A percentile compares a stretch with the other conserved stretches of the same genome.
phyloP scores from a whole-genome alignment of 1,140 invertebrate species.

The Gonatopus flavifemur region DNA sequence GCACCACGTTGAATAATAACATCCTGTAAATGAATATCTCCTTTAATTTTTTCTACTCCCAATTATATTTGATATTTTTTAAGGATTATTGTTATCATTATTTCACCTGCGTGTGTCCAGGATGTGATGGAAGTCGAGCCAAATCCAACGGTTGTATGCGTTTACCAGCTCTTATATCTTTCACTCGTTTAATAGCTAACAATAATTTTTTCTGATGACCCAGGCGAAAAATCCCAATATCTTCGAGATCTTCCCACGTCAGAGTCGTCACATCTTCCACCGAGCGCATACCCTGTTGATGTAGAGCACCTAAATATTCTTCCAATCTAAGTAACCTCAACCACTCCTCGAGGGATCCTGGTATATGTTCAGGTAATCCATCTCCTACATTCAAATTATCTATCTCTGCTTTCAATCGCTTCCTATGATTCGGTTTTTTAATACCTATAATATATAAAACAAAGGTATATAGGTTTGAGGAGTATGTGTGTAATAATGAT shows the following conservation, averaged over 20 bases:
- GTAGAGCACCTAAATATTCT: constrained; percentile 85
- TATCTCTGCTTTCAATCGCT: constrained; percentile 94
- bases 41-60: background rate
- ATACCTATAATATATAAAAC: constrained; percentile 61
- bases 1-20: constrained; percentile 53
- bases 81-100: background rate
- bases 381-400: constrained; percentile 92
- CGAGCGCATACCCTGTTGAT: constrained; percentile 90
- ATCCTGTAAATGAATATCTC: constrained; percentile 28
- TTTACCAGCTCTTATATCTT: constrained; percentile 89
- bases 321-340: constrained; percentile 85
- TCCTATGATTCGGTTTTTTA: constrained; percentile 96
- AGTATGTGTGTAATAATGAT: background rate
- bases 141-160: constrained; percentile 68
- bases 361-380: constrained; percentile 89
- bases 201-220: constrained; percentile 99
- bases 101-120: constrained; percentile 55
- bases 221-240: constrained; percentile 92
- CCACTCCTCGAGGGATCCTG: constrained; percentile 91
- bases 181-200: constrained; percentile 94
- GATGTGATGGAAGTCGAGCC: constrained; percentile 62
- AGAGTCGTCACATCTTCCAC: constrained; percentile 92
- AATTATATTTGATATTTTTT: background rate
- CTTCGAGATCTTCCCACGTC: constrained; percentile 98
- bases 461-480: background rate